Conservation (phyloP, 2,797 vertebrate species). For the Rhadinocentrus ornatus region DNA sequence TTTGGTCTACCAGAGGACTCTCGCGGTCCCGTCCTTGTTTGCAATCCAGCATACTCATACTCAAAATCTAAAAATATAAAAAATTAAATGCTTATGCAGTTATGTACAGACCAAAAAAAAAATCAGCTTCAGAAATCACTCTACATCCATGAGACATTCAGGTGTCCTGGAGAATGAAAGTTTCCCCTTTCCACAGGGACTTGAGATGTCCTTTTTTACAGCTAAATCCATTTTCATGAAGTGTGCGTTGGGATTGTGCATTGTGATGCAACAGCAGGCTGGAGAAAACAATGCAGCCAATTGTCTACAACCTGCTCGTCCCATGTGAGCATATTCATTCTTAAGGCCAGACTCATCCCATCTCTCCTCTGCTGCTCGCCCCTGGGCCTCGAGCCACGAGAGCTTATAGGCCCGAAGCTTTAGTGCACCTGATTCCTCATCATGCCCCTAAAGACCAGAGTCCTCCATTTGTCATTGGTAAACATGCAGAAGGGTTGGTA, state of each 20-base stretch:
- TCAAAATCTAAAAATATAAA: not conserved
- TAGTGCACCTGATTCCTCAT: conserved; percentile 75
- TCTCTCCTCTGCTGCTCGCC: conserved; percentile 69
- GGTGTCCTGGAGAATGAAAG: conserved; percentile 7
- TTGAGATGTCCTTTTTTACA: conserved; percentile 54
- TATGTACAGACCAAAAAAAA: not conserved
- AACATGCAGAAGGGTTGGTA: conserved; percentile 69
- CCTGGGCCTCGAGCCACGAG: conserved; percentile 70
- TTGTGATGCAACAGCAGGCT: conserved; percentile 72
- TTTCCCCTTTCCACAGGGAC: conserved; percentile 32
- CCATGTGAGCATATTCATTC: conserved; percentile 72
- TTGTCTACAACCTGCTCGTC: conserved; percentile 60
- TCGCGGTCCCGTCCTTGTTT: too few relatives aligned
- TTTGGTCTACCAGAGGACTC: too few relatives aligned
- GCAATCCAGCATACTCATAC: too few relatives aligned
- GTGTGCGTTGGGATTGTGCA: conserved; percentile 61
- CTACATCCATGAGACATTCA: not conserved
- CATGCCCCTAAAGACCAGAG: conserved; percentile 73
- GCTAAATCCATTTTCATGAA: conserved; percentile 71
- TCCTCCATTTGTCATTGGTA: conserved; percentile 83
- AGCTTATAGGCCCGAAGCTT: conserved; percentile 64
- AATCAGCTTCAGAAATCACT: not conserved
- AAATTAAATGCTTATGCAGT: not conserved
- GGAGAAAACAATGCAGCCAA: conserved; percentile 70
- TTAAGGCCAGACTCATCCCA: conserved; percentile 68